Evolutionary conservation across 53 echinoderm and acorn worm genomes (phyloP).

Genomic region (Holothuria leucospilota): DNA sequence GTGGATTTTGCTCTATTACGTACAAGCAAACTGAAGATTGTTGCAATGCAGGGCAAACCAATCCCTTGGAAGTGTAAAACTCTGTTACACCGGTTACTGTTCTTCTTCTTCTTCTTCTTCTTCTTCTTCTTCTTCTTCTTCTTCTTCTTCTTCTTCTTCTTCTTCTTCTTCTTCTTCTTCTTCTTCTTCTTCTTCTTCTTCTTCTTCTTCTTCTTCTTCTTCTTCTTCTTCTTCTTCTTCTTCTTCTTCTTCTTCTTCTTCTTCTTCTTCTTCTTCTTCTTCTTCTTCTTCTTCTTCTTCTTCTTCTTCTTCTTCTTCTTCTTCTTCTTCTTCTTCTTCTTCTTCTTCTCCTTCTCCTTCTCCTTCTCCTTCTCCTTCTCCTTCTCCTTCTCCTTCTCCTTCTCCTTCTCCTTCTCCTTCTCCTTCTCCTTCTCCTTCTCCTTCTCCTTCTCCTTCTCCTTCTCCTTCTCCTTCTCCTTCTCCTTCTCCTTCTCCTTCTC

Average conservation of each 20-base stretch:
- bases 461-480: slow-evolving; percentile 11
- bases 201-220: slow-evolving; percentile 4
- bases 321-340: not conserved
- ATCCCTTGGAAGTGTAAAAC: no score
- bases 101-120: slow-evolving; percentile 1
- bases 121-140: slow-evolving; percentile 13
- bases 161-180: slow-evolving; percentile 22
- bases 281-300: not conserved
- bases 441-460: not conserved
- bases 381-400: not conserved
- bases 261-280: slow-evolving; percentile 13
- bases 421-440: not conserved
- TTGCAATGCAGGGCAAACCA: no score
- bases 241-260: not conserved
- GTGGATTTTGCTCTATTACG: no score
- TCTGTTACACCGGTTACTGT: no score
- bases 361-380: slow-evolving; percentile 1
- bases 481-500: slow-evolving; percentile 1
- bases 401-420: not conserved
- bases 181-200: not conserved
- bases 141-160: slow-evolving; percentile 21
- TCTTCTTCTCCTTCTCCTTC: not conserved
- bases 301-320: not conserved
- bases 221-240: not conserved
- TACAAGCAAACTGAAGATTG: no score